Conservation (phyloP, 1,140 invertebrate genomes). For the Philotrypesis tridentata region DNA sequence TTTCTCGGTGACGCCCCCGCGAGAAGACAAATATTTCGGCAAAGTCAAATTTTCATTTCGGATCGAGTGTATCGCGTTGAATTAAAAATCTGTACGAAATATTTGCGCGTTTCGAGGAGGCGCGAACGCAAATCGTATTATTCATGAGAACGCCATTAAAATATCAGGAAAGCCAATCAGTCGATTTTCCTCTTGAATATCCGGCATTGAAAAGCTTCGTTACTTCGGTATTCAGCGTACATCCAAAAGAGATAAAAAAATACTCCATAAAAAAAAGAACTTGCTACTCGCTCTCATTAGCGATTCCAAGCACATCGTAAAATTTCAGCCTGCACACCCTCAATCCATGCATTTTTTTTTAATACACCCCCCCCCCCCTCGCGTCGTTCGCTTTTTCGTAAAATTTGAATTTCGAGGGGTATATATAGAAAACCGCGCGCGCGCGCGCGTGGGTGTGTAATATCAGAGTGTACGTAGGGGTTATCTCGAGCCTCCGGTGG, state of each 20-base stretch:
- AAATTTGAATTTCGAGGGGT: neutral
- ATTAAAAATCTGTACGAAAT: no score
- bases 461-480: neutral
- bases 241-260: neutral
- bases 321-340: neutral
- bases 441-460: neutral
- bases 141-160: neutral
- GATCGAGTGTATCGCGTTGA: no score
- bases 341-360: neutral
- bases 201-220: neutral
- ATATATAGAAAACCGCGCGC: neutral
- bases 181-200: neutral
- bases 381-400: neutral
- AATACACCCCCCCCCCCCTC: neutral
- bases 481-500: neutral
- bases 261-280: neutral
- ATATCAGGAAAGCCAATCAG: neutral
- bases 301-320: neutral
- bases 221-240: neutral
- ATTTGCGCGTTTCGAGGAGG: no score
- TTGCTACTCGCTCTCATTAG: neutral
- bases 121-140: no score
- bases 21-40: slow-evolving; percentile 15
- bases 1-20: neutral
- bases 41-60: slow-evolving; percentile 25